Percentiles rank a stretch among this genome's conserved stretches.
Evolutionary conservation across 30 jellyfish, hydroid and myxozoan species (phyloP).

Genomic region (Aurelia aurita): DNA sequence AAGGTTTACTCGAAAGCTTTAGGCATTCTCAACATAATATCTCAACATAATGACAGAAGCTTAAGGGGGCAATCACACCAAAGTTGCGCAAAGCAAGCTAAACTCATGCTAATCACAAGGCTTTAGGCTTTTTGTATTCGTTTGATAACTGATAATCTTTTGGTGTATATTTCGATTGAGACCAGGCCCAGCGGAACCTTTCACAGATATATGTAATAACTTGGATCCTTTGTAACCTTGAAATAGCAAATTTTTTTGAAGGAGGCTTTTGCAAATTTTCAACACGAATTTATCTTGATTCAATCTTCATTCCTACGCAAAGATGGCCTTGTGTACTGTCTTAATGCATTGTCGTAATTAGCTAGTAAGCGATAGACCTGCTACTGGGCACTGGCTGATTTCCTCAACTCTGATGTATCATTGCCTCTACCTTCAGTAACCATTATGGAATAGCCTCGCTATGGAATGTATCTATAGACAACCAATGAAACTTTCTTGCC

Average conservation of each 20-base stretch:
- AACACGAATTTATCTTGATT: no score
- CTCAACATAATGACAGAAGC: constrained; percentile 37
- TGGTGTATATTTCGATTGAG: constrained; percentile 59
- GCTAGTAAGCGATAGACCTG: no score
- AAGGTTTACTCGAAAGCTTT: constrained; percentile 50
- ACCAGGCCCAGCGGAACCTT: constrained; percentile 54
- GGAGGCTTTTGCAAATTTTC: no score
- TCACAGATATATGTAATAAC: constrained; percentile 44
- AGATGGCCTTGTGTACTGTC: no score
- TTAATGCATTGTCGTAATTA: no score
- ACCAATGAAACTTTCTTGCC: no score
- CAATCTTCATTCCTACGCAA: no score
- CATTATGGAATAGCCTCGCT: no score
- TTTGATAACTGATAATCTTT: constrained; percentile 50
- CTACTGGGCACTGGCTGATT: no score
- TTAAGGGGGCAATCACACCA: constrained; percentile 62
- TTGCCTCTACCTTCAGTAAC: no score
- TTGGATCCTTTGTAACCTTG: constrained; percentile 41
- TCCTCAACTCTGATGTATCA: no score
- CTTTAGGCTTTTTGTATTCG: constrained; percentile 49
- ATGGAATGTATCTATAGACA: no score
- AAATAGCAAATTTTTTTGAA: constrained; percentile 14
- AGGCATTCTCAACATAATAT: constrained; percentile 16
- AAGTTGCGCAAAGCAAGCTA: constrained; percentile 43
- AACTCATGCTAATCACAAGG: constrained; percentile 54